These are phyloP conservation scores for Urocitellus parryii DNA, from an alignment of 2,113 vertebrate species.

Conservation along the genomic window DNA sequence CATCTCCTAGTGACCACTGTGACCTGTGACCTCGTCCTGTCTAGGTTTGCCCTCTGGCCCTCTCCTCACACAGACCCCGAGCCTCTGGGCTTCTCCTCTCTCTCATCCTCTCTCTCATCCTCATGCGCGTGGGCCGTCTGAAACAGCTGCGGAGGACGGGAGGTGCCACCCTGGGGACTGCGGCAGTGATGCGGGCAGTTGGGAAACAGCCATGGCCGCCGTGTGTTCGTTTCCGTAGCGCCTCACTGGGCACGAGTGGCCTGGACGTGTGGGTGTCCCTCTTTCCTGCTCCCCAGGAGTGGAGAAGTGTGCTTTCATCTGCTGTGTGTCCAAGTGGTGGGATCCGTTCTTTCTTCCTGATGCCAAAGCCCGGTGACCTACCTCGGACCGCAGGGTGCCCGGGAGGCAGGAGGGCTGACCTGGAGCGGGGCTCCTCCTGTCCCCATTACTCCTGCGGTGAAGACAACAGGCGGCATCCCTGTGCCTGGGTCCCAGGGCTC, in stretches of 20 bases:
- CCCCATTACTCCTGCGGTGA: too few species aligned
- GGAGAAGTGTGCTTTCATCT: accelerated
- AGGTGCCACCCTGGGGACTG: not conserved
- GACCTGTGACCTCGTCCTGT: accelerated
- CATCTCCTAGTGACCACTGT: accelerated
- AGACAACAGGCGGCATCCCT: accelerated
- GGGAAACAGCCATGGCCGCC: not conserved
- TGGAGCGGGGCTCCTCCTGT: too few species aligned
- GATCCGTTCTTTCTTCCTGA: not conserved
- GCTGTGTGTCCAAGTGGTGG: accelerated
- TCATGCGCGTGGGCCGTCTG: accelerated
- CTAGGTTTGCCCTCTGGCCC: accelerated
- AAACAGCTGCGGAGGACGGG: not conserved
- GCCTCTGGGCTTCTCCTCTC: too few species aligned
- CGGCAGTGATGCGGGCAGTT: too few species aligned
- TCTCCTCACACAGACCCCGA: not conserved
- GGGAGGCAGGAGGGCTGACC: too few species aligned
- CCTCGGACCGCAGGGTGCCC: accelerated
- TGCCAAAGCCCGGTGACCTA: accelerated
- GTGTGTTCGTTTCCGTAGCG: accelerated
- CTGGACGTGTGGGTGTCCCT: accelerated
- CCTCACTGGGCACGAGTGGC: accelerated
- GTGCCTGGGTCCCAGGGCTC: too few species aligned
- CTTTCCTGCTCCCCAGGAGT: too few species aligned
- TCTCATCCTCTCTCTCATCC: accelerated